phyloP scores from a whole-genome alignment of 2,113 vertebrate species.

The Eleginops maclovinus region DNA sequence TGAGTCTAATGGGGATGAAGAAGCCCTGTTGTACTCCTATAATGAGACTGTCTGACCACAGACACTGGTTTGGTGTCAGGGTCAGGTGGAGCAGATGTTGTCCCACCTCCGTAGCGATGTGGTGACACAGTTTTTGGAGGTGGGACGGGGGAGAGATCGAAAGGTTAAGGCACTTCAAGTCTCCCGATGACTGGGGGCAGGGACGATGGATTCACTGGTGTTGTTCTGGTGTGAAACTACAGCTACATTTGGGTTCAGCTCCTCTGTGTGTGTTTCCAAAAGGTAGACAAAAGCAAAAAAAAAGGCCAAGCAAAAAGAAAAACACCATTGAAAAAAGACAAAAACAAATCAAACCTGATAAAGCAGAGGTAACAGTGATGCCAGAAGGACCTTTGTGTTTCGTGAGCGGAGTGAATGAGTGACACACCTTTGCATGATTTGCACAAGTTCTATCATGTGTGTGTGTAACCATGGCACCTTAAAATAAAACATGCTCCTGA shows the following conservation, averaged over 20 bases:
- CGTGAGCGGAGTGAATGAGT: conserved; percentile 38
- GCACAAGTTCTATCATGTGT: conserved; percentile 41
- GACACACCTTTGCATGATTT: conserved; percentile 39
- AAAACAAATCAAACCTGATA: conserved; percentile 67
- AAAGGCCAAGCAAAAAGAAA: conserved; percentile 41
- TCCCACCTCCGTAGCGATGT: conserved; percentile 20
- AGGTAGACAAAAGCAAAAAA: conserved; percentile 53
- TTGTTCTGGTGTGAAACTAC: conserved; percentile 35
- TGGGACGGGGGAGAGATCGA: conserved; percentile 42
- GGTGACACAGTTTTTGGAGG: conserved; percentile 10
- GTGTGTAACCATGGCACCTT: conserved; percentile 75
- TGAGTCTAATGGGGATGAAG: conserved; percentile 39
- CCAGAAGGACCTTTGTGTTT: conserved; percentile 43
- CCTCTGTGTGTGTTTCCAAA: conserved; percentile 60
- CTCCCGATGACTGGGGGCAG: conserved; percentile 71
- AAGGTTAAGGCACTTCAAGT: conserved; percentile 91
- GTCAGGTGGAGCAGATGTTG: background rate
- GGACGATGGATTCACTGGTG: conserved; percentile 70
- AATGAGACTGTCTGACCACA: conserved; percentile 18
- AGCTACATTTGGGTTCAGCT: conserved; percentile 70
- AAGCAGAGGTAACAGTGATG: conserved; percentile 72
- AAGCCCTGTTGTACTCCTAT: conserved; percentile 51
- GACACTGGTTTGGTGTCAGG: conserved; percentile 33
- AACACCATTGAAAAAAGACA: conserved; percentile 44
- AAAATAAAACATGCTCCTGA: conserved; percentile 76